Evolutionary conservation across 2,888 invertebrate genomes (phyloP).

Genomic region (Erebia epiphron): DNA sequence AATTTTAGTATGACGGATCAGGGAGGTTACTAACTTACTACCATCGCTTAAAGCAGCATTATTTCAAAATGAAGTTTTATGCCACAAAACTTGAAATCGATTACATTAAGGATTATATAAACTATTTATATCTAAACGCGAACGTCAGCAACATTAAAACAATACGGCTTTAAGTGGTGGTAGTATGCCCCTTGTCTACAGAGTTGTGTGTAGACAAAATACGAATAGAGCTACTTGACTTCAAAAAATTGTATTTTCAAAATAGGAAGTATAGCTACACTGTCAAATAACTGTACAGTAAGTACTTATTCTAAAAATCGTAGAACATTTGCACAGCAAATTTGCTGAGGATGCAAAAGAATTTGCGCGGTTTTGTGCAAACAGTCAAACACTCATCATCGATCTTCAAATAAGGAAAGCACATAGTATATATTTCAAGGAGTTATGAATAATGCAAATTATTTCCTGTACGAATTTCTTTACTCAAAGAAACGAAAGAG

Average conservation of each 20-base stretch:
- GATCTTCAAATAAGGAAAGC: constrained; percentile 3
- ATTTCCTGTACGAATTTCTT: constrained; percentile 1
- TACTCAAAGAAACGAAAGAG: no score
- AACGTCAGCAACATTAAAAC: no score
- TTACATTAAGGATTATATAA: no score
- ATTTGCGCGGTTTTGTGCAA: constrained; percentile 10
- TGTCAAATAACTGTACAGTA: neutral
- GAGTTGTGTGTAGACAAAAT: no score
- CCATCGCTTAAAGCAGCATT: no score
- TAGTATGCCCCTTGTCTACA: no score
- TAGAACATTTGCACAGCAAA: constrained; percentile 7
- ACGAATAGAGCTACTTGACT: neutral
- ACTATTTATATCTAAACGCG: no score
- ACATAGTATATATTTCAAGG: neutral
- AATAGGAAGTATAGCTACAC: neutral
- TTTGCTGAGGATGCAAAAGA: constrained; percentile 10
- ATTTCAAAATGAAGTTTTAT: no score
- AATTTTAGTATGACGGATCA: no score
- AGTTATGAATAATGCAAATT: constrained; percentile 4
- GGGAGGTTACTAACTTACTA: no score
- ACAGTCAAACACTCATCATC: constrained; percentile 6
- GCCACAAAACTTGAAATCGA: no score
- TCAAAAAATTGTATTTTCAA: neutral
- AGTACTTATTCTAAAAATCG: neutral
- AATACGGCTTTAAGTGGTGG: no score